Conservation (phyloP, 2,888 invertebrate species). For the Eristalis arbustorum region DNA sequence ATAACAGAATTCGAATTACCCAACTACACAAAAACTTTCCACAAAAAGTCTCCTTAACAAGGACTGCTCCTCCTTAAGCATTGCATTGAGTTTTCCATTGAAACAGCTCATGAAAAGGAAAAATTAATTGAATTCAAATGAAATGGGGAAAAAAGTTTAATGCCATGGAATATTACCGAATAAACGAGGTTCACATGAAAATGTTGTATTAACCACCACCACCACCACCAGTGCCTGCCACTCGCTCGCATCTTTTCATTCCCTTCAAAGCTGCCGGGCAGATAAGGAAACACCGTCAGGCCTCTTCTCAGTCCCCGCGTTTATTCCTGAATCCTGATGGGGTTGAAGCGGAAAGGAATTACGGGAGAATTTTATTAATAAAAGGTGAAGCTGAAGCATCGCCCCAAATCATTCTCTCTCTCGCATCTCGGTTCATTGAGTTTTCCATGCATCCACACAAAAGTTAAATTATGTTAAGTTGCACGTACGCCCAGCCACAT, state of each 20-base stretch:
- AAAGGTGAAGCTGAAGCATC: conserved; percentile 7
- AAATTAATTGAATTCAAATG: conserved; percentile 49
- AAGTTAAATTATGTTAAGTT: conserved; percentile 69
- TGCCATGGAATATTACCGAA: conserved; percentile 32
- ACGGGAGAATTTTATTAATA: conserved; percentile 27
- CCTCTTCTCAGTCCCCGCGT: no score
- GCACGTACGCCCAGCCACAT: conserved; percentile 27
- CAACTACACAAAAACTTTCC: conserved; percentile 43
- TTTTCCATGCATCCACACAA: conserved; percentile 66
- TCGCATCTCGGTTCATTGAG: conserved; percentile 62
- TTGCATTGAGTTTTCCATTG: background rate
- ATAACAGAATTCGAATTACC: conserved; percentile 21
- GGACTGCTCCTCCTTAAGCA: conserved; percentile 8
- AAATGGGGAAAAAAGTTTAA: conserved; percentile 37
- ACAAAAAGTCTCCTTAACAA: conserved; percentile 43
- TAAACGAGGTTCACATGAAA: conserved; percentile 23
- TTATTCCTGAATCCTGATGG: background rate
- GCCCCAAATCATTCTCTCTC: background rate
- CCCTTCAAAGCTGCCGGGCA: background rate
- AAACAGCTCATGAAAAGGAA: background rate
- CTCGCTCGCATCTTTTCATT: background rate
- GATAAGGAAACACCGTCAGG: background rate
- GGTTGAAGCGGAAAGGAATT: conserved; percentile 18
- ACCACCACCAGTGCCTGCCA: background rate
- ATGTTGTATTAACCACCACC: conserved; percentile 32